Percentiles rank a stretch among this genome's conserved stretches.
Evolutionary conservation across 2,113 vertebrate species (phyloP).

Genomic region (Riparia riparia): DNA sequence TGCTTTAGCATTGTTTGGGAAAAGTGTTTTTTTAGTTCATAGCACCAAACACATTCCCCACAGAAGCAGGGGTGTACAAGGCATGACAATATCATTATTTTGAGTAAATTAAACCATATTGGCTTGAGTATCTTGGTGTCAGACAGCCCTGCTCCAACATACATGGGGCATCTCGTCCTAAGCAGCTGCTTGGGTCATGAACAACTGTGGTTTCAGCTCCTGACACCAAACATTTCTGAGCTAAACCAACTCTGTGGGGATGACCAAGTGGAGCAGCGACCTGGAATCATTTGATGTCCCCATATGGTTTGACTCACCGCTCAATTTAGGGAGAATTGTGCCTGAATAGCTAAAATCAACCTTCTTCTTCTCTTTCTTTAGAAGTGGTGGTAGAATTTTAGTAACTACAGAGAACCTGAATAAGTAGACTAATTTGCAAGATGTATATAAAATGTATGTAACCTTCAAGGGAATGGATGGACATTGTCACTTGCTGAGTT

Average conservation of each 20-base stretch:
- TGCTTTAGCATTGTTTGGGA: background rate
- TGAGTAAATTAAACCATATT: background rate
- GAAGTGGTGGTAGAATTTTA: background rate
- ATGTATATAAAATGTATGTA: background rate
- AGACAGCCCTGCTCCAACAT: rapidly evolving
- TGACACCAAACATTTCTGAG: background rate
- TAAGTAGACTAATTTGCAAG: background rate
- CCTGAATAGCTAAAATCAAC: background rate
- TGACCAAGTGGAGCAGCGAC: background rate
- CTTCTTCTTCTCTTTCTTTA: background rate
- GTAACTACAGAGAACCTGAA: background rate
- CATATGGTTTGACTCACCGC: background rate
- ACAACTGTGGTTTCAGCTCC: background rate
- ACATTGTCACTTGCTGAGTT: background rate
- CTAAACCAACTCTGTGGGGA: background rate
- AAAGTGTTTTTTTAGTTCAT: background rate
- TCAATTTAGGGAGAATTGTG: background rate
- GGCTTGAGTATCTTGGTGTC: background rate
- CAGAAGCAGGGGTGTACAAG: background rate
- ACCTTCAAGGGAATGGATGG: background rate
- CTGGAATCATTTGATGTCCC: background rate
- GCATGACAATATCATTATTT: background rate
- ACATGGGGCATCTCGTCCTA: rapidly evolving
- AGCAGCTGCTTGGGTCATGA: background rate
- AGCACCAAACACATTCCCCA: background rate